Base-by-base conservation (phyloP, 92 coral and sea anemone species). In the Metridium senile region DNA sequence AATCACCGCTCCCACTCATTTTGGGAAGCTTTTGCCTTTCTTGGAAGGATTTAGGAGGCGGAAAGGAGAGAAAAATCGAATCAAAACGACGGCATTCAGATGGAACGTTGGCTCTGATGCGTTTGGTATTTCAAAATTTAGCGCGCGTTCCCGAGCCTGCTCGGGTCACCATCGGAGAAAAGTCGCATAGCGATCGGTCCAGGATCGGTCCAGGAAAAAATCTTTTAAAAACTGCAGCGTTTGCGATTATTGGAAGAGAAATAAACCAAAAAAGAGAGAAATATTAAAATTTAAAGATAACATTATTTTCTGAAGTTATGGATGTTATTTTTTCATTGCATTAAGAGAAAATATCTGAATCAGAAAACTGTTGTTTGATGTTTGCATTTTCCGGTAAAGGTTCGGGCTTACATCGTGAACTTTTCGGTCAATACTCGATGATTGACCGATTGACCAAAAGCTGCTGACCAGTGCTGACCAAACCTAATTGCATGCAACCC, bases 101-200 rank as follows among this genome's bases (percentile, higher is more conserved):
- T 26, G 62, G n/a, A n/a, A 65, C 59, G 23, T 54, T 9, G 59
- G 17, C 16, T 54, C 21, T 21, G n/a, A 54, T 13, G 71, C 74
- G 85, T 70, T 51, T 82, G 75, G 58, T 66, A 64, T 56, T 91
- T 91, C 97, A 91, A 91, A 91, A 59, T 68, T 78, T 81, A 76
- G 84, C 97, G 94, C 91, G 85, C 62, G 64, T 56, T 26, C 11
- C 0, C 18, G 16, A 29, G 62, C 17, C 28, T 68, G 34, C 25
- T 69, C 74, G 58, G 58, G 18, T n/a, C 1, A 6, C 74, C 30
- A 27, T 70, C 75, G 75, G 58, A 7, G 23, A 21, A 21, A n/a
- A 9, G 17, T 68, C 72, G 72, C 26, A n/a, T 35, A 4, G 1
- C 49, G 13, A 39, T 39, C n/a, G n/a, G n/a, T n/a, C n/a, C n/a